Base-by-base conservation (phyloP, 1,140 invertebrate genomes). In the Lutraria rhynchaena region DNA sequence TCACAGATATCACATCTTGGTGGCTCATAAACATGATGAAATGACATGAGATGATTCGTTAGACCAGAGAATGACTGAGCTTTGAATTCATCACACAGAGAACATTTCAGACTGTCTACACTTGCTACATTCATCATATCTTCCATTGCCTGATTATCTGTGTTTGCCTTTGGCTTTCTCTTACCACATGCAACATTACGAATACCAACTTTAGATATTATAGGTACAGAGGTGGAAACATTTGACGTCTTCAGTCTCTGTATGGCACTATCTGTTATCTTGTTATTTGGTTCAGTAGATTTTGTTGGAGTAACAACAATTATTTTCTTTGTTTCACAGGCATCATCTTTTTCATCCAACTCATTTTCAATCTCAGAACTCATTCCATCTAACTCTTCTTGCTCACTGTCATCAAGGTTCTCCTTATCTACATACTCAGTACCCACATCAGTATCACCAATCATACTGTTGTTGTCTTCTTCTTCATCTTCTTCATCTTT, bases 1-100 rank as follows among this genome's bases (percentile, higher is more conserved):
- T 86, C 78, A 76, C 85, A 86, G 24, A 86, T 60, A 78, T 86
- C 85, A 71, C 85, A 86, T 11, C 67, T 67, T 15, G 80, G 51
- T 13, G 74, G 69, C 4, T 61, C 69, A 27, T 73, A 31, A 3
- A 81, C 58, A 31, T 63, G 53, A 29, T 81, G 77, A 29, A 46
- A 60, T 15, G 53, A 71, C 35, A 29, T 71, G 29, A 81, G 37
- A 51, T 81, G 77, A 11, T 63, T n/a, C 9, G 67, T 81, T n/a
- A 81, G 37, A 37, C 63, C 67, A 24, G 67, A 19, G 31, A 78
- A 78, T 15, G 49, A 27, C 15, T 33, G 22, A 4, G 61, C 75
- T 24, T 24, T 31, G 53, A 41, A 58, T 1, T 67, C 61, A 24
- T 78, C 75, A 58, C 75, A 78, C 15, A 78, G 19, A 31, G 75